Conservation (phyloP, 2,888 invertebrate genomes). For the Ephialtes manifestator region DNA sequence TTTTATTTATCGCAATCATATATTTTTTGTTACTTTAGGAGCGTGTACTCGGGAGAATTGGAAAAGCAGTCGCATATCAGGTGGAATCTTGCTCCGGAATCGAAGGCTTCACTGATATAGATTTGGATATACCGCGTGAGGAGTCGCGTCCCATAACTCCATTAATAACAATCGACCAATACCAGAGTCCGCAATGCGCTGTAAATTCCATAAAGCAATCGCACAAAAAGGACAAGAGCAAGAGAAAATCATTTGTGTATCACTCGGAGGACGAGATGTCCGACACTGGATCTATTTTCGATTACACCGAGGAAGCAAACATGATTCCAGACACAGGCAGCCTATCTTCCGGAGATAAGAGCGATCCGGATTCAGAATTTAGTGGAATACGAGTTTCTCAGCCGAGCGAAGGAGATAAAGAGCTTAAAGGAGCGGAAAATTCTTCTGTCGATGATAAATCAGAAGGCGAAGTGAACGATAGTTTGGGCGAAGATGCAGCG, state of each 20-base stretch:
- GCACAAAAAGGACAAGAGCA: constrained; percentile 73
- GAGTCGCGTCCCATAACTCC: constrained; percentile 73
- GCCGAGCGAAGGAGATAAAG: constrained; percentile 37
- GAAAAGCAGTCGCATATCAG: constrained; percentile 57
- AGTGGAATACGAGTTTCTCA: constrained; percentile 10
- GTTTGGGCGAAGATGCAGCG: constrained; percentile 2
- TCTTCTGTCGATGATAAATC: neutral
- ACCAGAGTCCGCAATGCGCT: constrained; percentile 72
- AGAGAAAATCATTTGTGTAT: constrained; percentile 59
- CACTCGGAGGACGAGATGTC: constrained; percentile 75
- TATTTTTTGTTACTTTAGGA: constrained; percentile 69
- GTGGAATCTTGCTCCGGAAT: constrained; percentile 41
- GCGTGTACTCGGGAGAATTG: constrained; percentile 74
- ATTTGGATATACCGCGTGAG: constrained; percentile 47
- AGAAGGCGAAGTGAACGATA: neutral
- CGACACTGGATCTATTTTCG: constrained; percentile 75
- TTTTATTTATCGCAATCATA: neutral
- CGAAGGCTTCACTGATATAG: constrained; percentile 43
- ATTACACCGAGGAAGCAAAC: constrained; percentile 62
- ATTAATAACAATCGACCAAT: constrained; percentile 49
- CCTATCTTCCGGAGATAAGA: constrained; percentile 24
- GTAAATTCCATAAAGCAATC: constrained; percentile 72
- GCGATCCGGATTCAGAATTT: constrained; percentile 37
- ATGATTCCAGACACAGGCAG: neutral
- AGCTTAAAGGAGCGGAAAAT: constrained; percentile 41